Percentiles rank a stretch among this genome's conserved stretches.
Conservation (phyloP, 2,888 invertebrate genomes). For the Pristionchus fissidentatus region DNA sequence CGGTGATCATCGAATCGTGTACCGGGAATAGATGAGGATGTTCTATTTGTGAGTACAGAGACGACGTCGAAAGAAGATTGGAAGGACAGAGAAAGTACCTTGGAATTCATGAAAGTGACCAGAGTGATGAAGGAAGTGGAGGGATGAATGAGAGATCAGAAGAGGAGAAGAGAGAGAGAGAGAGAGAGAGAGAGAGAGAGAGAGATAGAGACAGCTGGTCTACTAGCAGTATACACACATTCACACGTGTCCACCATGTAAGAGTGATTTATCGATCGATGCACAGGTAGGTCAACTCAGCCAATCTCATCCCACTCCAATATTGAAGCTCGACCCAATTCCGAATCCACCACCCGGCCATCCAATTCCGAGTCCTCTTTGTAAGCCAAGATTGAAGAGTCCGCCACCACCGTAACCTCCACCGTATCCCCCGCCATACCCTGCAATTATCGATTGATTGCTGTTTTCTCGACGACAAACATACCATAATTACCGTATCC, state of each 20-base stretch:
- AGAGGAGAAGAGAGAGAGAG: not conserved
- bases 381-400: slow-evolving; percentile 14
- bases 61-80: not conserved
- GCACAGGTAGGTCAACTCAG: too few species aligned
- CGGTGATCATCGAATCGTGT: too few species aligned
- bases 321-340: not conserved
- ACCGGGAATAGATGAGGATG: too few species aligned
- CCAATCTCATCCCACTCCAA: slow-evolving; percentile 13
- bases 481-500: slow-evolving; percentile 2
- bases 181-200: not conserved
- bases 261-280: slow-evolving; percentile 22
- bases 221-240: too few species aligned
- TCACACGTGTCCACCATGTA: slow-evolving; percentile 17
- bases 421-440: slow-evolving; percentile 16
- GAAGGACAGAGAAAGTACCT: not conserved
- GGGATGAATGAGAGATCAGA: slow-evolving; percentile 20
- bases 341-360: slow-evolving; percentile 34
- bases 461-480: too few species aligned
- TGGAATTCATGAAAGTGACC: slow-evolving; percentile 28
- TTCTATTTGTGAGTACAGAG: too few species aligned
- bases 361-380: slow-evolving; percentile 2
- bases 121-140: slow-evolving; percentile 1
- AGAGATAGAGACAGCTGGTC: slow-evolving; percentile 13
- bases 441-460: slow-evolving; percentile 12
- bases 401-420: too few species aligned